These are phyloP conservation scores for Bubo blakistoni DNA, from an alignment of 2,113 vertebrate genomes.

Conservation along the genomic window DNA sequence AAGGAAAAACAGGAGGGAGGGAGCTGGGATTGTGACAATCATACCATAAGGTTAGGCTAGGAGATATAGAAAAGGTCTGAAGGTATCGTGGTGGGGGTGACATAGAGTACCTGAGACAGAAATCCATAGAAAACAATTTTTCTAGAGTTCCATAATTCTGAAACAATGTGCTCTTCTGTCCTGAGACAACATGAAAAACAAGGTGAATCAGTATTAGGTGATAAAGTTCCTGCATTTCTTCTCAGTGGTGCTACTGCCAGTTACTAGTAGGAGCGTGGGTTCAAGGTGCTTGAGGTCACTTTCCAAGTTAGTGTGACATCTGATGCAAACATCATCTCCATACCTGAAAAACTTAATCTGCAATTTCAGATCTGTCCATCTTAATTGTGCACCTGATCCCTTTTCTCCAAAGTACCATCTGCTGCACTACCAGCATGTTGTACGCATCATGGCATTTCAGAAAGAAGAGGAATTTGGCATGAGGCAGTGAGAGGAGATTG, in stretches of 20 bases:
- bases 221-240: not conserved
- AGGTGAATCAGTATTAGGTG: not conserved
- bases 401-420: not conserved
- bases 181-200: not conserved
- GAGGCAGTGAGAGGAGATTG: not conserved
- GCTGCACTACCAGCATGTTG: not conserved
- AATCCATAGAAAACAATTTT: not conserved
- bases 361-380: not conserved
- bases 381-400: not conserved
- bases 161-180: not conserved
- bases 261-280: not conserved
- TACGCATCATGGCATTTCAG: not conserved
- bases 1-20: not conserved
- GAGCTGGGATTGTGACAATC: not conserved
- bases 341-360: not conserved
- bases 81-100: not conserved
- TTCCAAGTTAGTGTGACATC: not conserved
- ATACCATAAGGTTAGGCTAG: not conserved
- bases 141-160: not conserved
- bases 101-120: not conserved
- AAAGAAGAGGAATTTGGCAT: not conserved
- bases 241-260: not conserved
- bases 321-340: not conserved
- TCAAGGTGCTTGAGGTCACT: not conserved
- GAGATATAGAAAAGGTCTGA: rapidly evolving